Percentiles rank a stretch among this genome's conserved stretches.
Evolutionary conservation across 2,797 vertebrate species (phyloP).

Genomic region (Mycteria americana): DNA sequence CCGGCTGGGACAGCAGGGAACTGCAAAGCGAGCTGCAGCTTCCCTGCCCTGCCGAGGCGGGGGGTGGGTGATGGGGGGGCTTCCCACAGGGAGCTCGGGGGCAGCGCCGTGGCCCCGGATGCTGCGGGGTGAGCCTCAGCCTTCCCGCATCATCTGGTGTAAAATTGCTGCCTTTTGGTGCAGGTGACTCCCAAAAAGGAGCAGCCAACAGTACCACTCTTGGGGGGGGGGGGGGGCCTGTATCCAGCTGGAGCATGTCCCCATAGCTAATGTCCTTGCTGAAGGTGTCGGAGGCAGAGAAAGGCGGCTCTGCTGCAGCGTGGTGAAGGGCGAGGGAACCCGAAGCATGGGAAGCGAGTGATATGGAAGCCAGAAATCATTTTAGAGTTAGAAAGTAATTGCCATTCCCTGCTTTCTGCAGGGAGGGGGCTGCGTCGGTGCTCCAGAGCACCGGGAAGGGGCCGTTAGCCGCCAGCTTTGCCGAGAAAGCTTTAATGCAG

Average conservation of each 20-base stretch:
- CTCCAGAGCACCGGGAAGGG: background rate
- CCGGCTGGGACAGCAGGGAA: background rate
- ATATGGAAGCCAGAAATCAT: background rate
- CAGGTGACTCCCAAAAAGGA: background rate
- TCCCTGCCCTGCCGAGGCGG: background rate
- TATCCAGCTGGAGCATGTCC: background rate
- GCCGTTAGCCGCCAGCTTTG: background rate
- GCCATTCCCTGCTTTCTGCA: background rate
- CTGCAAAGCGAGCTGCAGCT: background rate
- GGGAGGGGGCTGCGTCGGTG: background rate
- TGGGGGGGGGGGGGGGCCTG: fast-evolving
- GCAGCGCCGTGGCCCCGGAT: fast-evolving
- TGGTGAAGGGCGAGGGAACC: background rate
- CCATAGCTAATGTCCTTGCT: background rate
- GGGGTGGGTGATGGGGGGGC: fast-evolving
- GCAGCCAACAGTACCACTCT: background rate
- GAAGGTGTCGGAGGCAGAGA: background rate
- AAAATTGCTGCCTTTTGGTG: background rate
- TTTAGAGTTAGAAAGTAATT: background rate
- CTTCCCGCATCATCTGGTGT: fast-evolving
- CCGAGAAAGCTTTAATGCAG: fast-evolving
- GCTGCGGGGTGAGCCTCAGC: background rate
- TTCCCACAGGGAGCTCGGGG: background rate
- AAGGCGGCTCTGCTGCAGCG: background rate
- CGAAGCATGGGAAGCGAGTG: fast-evolving